Evolutionary conservation across 1,140 invertebrate species (phyloP), one percentile per base, ranked within the genome.

Genomic region (Samia ricini): DNA sequence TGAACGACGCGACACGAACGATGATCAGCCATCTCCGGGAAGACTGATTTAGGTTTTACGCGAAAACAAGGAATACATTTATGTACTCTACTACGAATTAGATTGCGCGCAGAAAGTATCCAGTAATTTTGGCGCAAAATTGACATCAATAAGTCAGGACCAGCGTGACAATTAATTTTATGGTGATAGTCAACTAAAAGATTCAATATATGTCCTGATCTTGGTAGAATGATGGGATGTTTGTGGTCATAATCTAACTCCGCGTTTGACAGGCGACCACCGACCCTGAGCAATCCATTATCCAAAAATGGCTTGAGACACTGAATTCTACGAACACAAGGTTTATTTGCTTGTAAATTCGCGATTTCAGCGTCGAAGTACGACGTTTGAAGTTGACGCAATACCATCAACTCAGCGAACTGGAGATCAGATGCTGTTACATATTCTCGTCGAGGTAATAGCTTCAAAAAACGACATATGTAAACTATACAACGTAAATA

Each of bases 51-150:
- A 8, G 71, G 71, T 4, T 58, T 19, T 18, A 42, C 23, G 18
- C 58, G 29, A 48, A 71, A 71, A 58, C 68, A 74, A 57, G n/a
- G 22, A 4, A 61, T 56, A 42, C 69, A 74, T 49, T 60, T 57
- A 29, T 64, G 54, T 10, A 71, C 55, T 2, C 63, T 21, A 15
- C 51, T 7, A 15, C 71, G 49, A 22, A 74, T 51, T 21, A 70
- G 29, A 12, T 22, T 21, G 7, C 71, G 26, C 24, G 68, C 68
- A 18, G 63, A 48, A 10, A 74, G 18, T 10, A 74, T 71, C 71
- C 71, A 71, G 52, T 59, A 66, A 7, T 50, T 55, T n/a, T 68
- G 65, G 4, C 71, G 50, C 12, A 73, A 42, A 2, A 70, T 18
- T n/a, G 65, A 68, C 50, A 68, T 64, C 10, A 68, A 42, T 10